Conservation (phyloP, 2,113 vertebrate species). For the Menidia beryllina region DNA sequence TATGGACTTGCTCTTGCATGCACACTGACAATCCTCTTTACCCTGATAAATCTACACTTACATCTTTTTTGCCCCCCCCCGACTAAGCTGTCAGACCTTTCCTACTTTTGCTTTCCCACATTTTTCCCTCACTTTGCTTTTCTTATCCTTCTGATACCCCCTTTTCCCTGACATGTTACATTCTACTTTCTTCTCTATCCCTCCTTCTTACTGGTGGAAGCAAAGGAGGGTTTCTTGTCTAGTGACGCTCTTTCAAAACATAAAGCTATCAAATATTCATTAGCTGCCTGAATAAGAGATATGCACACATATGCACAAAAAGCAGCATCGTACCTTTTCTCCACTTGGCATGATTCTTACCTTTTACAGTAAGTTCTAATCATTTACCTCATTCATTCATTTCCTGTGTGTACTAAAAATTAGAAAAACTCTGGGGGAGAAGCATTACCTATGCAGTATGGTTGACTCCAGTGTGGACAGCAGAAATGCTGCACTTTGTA, state of each 20-base stretch:
- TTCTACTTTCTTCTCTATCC: constrained; percentile 10
- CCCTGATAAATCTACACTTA: constrained; percentile 40
- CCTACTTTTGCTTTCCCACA: constrained; percentile 3
- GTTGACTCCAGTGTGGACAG: too few relatives aligned
- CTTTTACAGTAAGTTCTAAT: neutral
- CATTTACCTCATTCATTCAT: neutral
- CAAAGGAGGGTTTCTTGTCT: neutral
- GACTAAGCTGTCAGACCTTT: constrained; percentile 36
- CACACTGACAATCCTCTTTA: constrained; percentile 29
- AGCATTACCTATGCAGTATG: too few relatives aligned
- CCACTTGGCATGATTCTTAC: neutral
- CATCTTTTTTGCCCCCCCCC: constrained; percentile 18
- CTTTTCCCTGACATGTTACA: constrained; percentile 10
- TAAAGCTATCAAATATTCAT: constrained; percentile 45
- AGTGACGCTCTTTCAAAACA: constrained; percentile 22
- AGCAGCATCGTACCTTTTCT: neutral
- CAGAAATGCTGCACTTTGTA: too few relatives aligned
- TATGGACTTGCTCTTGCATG: constrained; percentile 19
- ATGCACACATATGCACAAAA: neutral
- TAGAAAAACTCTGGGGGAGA: neutral
- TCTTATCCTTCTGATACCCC: constrained; percentile 9
- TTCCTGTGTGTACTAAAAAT: neutral
- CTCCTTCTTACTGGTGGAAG: constrained; percentile 4
- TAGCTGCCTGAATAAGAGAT: constrained; percentile 15
- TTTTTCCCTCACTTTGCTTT: neutral